These are phyloP conservation scores for Umimayanthus kanabou DNA, from an alignment of 92 coral and sea anemone species.

Conservation along the genomic window DNA sequence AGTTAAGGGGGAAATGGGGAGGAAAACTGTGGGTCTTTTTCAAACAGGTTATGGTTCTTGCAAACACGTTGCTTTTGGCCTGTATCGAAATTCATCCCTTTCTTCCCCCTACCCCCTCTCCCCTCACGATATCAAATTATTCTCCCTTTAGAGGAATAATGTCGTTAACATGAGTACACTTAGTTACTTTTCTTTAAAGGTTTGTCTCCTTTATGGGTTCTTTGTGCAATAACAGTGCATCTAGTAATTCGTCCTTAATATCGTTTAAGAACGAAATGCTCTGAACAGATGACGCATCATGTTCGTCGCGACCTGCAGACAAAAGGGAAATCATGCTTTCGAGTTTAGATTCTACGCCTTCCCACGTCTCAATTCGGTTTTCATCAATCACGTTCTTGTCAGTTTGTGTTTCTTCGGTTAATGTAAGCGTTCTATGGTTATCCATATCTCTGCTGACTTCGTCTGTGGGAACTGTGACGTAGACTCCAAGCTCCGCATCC, in stretches of 20 bases:
- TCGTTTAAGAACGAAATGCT: background rate
- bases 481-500: background rate
- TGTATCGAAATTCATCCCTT: too few relatives aligned
- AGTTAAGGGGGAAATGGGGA: too few relatives aligned
- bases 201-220: background rate
- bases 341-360: background rate
- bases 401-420: background rate
- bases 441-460: background rate
- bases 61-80: too few relatives aligned
- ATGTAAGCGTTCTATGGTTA: background rate
- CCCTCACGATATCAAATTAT: too few relatives aligned
- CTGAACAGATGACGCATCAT: background rate
- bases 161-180: background rate
- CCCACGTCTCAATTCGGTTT: background rate
- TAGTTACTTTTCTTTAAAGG: background rate
- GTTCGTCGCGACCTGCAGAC: background rate
- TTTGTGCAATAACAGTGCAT: background rate
- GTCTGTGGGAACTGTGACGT: background rate
- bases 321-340: background rate
- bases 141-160: too few relatives aligned
- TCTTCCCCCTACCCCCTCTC: too few relatives aligned
- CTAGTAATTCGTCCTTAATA: conserved; percentile 25
- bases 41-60: too few relatives aligned
- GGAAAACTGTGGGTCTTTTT: too few relatives aligned
- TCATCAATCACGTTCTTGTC: background rate